Base-by-base conservation (phyloP, 2,113 vertebrate genomes). In the Prolemur simus region DNA sequence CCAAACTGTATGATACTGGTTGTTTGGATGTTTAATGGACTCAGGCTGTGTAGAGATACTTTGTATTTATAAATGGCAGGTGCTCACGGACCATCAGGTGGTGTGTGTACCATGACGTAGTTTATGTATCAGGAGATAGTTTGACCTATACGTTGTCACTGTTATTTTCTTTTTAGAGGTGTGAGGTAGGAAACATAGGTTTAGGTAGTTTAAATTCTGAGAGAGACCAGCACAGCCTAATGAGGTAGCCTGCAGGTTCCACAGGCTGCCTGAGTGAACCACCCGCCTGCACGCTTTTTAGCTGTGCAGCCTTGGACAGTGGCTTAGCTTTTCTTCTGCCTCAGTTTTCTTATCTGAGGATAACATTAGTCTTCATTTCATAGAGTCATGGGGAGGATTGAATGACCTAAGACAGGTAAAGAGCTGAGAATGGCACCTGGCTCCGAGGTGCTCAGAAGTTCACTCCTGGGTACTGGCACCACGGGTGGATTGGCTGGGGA, bases 1-100 rank as follows among this genome's bases (percentile, higher is more conserved):
- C 34, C 27, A 18, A 11, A 93, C 71, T 20, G 0, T 10, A 12
- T 1, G 1, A 2, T 21, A 2, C 37, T 58, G 29, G 45, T 20
- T 8, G 18, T 82, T 34, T 37, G 12, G 66, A 8, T 18, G 21
- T 87, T 34, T 32, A 54, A 42, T 12, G 25, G 37, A 18, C 5
- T 1, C 4, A 17, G 21, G 71, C 17, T 21, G 0, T 8, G 4
- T 0, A 6, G 21, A n/a, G 45, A 3, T 52, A 3, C n/a, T 12
- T 49, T 23, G 32, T 54, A 13, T 71, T 34, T n/a, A 17, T 45
- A 78, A 21, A 14, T 29, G 58, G 23, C 29, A 9, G 3, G 7
- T 18, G 27, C 18, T 37, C 64, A 7, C 18, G 21, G 4, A 0
- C 34, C 8, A 0, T 10, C 20, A 23, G 20, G 45, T 39, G 7